These are phyloP conservation scores for Plebejus anna DNA, from an alignment of 2,888 invertebrate genomes.

Conservation along the genomic window DNA sequence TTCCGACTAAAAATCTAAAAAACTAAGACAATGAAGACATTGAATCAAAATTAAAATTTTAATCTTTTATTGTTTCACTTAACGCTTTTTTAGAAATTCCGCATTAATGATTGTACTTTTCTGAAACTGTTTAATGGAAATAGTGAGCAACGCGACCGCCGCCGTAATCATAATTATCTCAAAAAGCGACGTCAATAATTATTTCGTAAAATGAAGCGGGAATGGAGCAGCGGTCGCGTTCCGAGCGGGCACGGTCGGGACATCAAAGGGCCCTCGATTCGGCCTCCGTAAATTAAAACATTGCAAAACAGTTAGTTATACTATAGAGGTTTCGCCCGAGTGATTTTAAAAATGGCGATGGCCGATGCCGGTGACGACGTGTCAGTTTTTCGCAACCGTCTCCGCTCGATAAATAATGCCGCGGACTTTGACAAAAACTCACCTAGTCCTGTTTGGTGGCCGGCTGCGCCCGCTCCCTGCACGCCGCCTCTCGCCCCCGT, in stretches of 20 bases:
- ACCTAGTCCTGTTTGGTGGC: slow-evolving; percentile 77
- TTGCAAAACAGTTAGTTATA: slow-evolving; percentile 68
- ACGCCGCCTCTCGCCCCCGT: slow-evolving; percentile 42
- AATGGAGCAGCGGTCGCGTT: slow-evolving; percentile 36
- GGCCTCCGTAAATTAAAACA: slow-evolving; percentile 71
- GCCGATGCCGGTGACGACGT: slow-evolving; percentile 63
- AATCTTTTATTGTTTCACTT: not conserved
- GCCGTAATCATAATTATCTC: slow-evolving; percentile 22
- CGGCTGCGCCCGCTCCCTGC: slow-evolving; percentile 66
- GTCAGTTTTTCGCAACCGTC: slow-evolving; percentile 78
- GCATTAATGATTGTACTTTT: not conserved
- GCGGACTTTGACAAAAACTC: slow-evolving; percentile 78
- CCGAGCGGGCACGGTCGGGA: slow-evolving; percentile 61
- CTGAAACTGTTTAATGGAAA: not conserved
- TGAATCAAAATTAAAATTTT: slow-evolving; percentile 52
- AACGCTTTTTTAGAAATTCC: not conserved
- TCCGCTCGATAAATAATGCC: slow-evolving; percentile 79
- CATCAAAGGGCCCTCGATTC: slow-evolving; percentile 55
- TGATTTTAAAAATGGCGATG: slow-evolving; percentile 75
- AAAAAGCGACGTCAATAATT: slow-evolving; percentile 25
- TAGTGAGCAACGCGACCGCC: slow-evolving; percentile 8
- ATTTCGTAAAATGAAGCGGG: slow-evolving; percentile 26
- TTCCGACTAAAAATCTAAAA: slow-evolving; percentile 48
- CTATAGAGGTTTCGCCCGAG: slow-evolving; percentile 64
- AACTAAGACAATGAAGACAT: slow-evolving; percentile 60